Evolutionary conservation across 2,797 vertebrate species (phyloP).

Genomic region (Microctenopoma stevenorrisi): DNA sequence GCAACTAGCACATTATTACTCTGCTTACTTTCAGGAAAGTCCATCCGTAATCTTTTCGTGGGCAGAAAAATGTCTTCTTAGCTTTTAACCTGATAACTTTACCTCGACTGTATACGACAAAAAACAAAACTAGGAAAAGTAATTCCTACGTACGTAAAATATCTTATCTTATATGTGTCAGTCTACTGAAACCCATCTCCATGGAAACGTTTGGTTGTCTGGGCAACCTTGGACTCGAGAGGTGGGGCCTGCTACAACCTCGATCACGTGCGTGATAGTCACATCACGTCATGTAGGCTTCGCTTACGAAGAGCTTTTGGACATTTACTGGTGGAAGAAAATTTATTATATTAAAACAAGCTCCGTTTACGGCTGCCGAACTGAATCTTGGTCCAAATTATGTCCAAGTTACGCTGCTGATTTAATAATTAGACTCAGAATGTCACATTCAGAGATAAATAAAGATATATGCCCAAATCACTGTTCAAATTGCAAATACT

Average conservation of each 20-base stretch:
- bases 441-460: no score
- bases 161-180: background rate
- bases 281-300: background rate
- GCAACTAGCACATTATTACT: background rate
- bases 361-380: no score
- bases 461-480: no score
- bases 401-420: no score
- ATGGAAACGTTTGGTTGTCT: slow-evolving; percentile 56
- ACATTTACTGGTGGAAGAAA: no score
- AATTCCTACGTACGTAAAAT: background rate
- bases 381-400: no score
- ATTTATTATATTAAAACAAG: no score
- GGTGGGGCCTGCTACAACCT: background rate
- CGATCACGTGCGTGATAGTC: background rate
- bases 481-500: no score
- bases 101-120: background rate
- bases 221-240: slow-evolving; percentile 5
- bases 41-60: background rate
- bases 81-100: background rate
- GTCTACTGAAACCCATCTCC: slow-evolving; percentile 23
- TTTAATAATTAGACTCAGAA: no score
- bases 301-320: no score
- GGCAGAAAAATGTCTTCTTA: background rate
- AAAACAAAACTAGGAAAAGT: background rate
- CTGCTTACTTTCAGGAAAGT: background rate